Evolutionary conservation across 2,113 vertebrate species (phyloP), one percentile per base, ranked within the genome.

Genomic region (Percopsis transmontana): DNA sequence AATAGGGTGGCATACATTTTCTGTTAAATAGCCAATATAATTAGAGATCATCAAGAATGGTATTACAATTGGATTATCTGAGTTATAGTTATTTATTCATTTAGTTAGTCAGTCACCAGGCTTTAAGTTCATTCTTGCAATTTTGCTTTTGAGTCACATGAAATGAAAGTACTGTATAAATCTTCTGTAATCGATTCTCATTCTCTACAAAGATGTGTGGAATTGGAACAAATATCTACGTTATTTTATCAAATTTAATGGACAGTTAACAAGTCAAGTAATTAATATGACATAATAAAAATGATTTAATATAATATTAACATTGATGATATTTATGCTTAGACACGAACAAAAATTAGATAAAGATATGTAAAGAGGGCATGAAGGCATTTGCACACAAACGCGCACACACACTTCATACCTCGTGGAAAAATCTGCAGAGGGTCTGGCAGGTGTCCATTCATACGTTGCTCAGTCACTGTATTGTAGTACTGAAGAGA

Each of bases 381-480:
- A 15, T 5, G 21, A 24, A 48, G 16, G 24, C 56, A 68, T 15
- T 59, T 55, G 53, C 48, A 54, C 58, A 62, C 51, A 38, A 13
- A 74, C 41, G 66, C 14, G 18, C 23, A 52, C 33, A 53, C 16
- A 75, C 58, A 80, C 40, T 54, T 13, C 16, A 38, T 90, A 92
- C 91, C 91, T 91, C 90, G 85, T 75, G 97, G 97, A 92, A 96
- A 99, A 86, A 99, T 99, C 92, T 98, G 96, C 1, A 99, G 93
- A 68, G 97, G 97, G 81, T 99, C 97, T 58, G 94, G 95, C 87
- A 97, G 74, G 70, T 95, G 92, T 81, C 96, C 95, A 83, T 96
- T 97, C 86, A 96, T 94, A 71, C 97, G 95, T 83, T 98, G 96
- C 73, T 99, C 97, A 90, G 95, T 95, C 89, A 98, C 92, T 73